A percentile compares a stretch with the other conserved stretches of the same genome.
phyloP scores from a whole-genome alignment of 2,113 vertebrate species.

The Bothrops jararaca region DNA sequence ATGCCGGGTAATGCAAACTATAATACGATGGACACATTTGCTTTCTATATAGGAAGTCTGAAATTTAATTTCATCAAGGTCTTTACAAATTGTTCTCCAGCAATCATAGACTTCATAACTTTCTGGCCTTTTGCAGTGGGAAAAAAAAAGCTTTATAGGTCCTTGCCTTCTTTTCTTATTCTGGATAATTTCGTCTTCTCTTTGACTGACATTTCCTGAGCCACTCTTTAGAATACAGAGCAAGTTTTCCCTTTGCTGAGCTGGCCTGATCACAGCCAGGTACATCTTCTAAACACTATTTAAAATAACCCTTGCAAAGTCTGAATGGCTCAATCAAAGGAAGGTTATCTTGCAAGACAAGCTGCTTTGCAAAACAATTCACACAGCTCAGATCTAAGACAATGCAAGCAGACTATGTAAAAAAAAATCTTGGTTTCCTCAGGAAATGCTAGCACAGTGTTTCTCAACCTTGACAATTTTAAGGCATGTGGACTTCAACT shows the following conservation, averaged over 20 bases:
- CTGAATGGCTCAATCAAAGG: not conserved
- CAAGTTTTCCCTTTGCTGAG: not conserved
- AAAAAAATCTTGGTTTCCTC: not conserved
- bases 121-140: not conserved
- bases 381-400: not conserved
- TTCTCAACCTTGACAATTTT: no score
- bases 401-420: not conserved
- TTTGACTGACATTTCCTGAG: not conserved
- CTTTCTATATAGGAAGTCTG: not conserved
- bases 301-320: slow-evolving; percentile 13
- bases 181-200: not conserved
- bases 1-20: not conserved
- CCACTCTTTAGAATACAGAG: not conserved
- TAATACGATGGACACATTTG: not conserved
- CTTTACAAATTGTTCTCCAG: not conserved
- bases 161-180: not conserved
- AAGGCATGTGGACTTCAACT: no score
- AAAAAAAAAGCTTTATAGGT: not conserved
- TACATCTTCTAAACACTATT: not conserved
- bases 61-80: not conserved
- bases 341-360: not conserved
- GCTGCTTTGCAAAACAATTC: not conserved
- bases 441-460: no score
- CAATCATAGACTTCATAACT: not conserved
- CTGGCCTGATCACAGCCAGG: not conserved